These are phyloP conservation scores for Fabriciana adippe DNA, from an alignment of 2,888 invertebrate genomes.

Conservation along the genomic window DNA sequence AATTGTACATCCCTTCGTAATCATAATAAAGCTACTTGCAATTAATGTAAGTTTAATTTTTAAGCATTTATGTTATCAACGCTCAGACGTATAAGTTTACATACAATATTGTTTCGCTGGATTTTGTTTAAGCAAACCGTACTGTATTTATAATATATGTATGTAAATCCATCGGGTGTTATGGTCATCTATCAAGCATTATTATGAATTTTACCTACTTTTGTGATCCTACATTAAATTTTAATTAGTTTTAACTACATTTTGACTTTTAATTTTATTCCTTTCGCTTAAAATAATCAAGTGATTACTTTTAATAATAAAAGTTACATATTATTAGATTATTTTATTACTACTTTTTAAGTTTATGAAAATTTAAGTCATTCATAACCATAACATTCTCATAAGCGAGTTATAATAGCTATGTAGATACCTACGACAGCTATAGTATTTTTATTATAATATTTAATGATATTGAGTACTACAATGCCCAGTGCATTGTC, in stretches of 20 bases:
- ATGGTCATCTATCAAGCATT: slow-evolving; percentile 38
- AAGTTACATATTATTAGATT: too few relatives aligned
- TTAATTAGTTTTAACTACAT: slow-evolving; percentile 63
- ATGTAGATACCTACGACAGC: too few relatives aligned
- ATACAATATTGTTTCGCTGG: slow-evolving; percentile 9
- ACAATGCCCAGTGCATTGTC: too few relatives aligned
- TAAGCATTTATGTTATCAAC: slow-evolving; percentile 23
- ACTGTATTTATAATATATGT: slow-evolving; percentile 27
- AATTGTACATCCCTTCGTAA: slow-evolving; percentile 26
- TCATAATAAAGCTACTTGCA: slow-evolving; percentile 17
- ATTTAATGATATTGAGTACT: too few relatives aligned
- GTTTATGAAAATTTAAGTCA: too few relatives aligned
- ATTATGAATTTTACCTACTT: slow-evolving; percentile 42
- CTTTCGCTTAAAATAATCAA: slow-evolving; percentile 24
- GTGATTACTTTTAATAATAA: too few relatives aligned
- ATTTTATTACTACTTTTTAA: too few relatives aligned
- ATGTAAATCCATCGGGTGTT: slow-evolving; percentile 33
- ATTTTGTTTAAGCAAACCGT: slow-evolving; percentile 25
- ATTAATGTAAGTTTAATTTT: slow-evolving; percentile 21
- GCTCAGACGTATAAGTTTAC: slow-evolving; percentile 19
- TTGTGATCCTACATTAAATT: slow-evolving; percentile 79
- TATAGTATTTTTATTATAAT: too few relatives aligned
- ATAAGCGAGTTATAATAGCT: too few relatives aligned
- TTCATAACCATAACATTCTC: too few relatives aligned
- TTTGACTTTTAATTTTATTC: slow-evolving; percentile 50